These are phyloP conservation scores for Formica aserva DNA, from an alignment of 2,888 invertebrate species.

Conservation along the genomic window DNA sequence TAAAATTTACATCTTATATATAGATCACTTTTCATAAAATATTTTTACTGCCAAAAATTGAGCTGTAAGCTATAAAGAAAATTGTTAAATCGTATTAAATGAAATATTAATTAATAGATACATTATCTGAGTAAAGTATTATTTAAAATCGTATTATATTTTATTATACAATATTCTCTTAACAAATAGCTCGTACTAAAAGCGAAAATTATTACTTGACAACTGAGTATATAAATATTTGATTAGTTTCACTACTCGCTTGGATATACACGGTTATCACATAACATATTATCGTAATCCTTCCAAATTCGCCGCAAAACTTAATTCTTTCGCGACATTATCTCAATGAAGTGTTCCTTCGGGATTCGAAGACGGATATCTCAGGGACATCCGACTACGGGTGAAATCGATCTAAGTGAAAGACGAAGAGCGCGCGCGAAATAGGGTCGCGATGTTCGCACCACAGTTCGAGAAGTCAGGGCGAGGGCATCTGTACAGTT, in stretches of 20 bases:
- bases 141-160: background rate
- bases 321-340: conserved; percentile 32
- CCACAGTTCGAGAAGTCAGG: conserved; percentile 63
- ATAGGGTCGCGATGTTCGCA: conserved; percentile 56
- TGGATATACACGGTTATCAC: conserved; percentile 2
- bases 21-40: background rate
- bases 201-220: background rate
- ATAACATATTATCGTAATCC: background rate
- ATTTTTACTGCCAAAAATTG: background rate
- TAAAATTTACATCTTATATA: background rate
- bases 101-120: background rate
- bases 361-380: conserved; percentile 36
- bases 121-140: background rate
- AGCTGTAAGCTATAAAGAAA: background rate
- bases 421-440: conserved; percentile 47
- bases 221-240: conserved; percentile 14
- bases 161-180: background rate
- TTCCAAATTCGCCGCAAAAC: conserved; percentile 24
- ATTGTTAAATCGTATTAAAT: background rate
- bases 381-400: conserved; percentile 35
- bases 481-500: conserved; percentile 69
- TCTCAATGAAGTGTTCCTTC: conserved; percentile 28
- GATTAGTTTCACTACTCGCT: conserved; percentile 8
- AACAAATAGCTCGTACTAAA: background rate
- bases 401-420: conserved; percentile 32